These are phyloP conservation scores for Polydrusus cervinus DNA, from an alignment of 2,888 invertebrate genomes.

Conservation along the genomic window DNA sequence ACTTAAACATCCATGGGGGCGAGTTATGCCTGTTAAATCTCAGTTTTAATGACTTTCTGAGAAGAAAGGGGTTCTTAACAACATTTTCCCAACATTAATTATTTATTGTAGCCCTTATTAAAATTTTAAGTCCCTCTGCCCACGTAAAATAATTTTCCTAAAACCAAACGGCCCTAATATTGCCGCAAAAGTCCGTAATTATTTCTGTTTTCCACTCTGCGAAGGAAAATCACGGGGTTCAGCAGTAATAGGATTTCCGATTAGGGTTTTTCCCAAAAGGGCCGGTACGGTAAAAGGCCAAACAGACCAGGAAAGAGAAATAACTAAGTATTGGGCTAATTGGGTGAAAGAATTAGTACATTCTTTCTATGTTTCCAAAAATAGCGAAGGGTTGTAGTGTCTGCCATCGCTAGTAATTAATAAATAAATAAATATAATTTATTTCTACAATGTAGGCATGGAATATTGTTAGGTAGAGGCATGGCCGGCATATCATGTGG, in stretches of 20 bases:
- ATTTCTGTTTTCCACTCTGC: slow-evolving; percentile 29
- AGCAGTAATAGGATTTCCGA: slow-evolving; percentile 32
- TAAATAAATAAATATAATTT: too few relatives aligned
- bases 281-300: not conserved
- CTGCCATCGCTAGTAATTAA: too few relatives aligned
- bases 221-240: slow-evolving; percentile 34
- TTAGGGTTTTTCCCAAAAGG: slow-evolving; percentile 21
- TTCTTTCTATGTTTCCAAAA: not conserved
- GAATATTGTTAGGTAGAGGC: too few relatives aligned
- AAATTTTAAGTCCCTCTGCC: slow-evolving; percentile 6
- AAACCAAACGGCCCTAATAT: slow-evolving; percentile 27
- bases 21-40: too few relatives aligned
- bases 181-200: slow-evolving; percentile 34
- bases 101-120: not conserved
- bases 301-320: slow-evolving; percentile 5
- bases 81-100: too few relatives aligned
- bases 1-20: too few relatives aligned
- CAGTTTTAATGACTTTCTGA: too few relatives aligned
- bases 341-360: slow-evolving; percentile 13
- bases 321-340: slow-evolving; percentile 15
- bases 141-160: slow-evolving; percentile 12
- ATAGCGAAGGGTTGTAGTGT: not conserved
- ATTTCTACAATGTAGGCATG: too few relatives aligned
- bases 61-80: too few relatives aligned
- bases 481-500: too few relatives aligned